phyloP scores from a whole-genome alignment of 2,888 invertebrate genomes.

The Blera fallax region DNA sequence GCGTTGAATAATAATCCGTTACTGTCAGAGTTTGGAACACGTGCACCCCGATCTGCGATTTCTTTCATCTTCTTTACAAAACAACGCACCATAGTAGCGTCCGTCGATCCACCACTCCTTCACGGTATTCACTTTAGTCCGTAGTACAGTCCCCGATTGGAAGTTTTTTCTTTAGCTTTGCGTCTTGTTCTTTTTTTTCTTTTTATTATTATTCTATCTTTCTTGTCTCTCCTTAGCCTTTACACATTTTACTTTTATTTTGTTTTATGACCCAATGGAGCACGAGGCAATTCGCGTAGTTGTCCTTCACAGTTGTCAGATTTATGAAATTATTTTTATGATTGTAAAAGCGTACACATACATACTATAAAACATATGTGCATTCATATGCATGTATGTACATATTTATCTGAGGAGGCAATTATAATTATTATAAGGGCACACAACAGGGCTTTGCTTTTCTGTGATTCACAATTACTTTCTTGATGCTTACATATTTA shows the following conservation, averaged over 20 bases:
- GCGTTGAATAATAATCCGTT: slow-evolving; percentile 52
- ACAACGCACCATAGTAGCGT: neutral
- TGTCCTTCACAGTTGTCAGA: slow-evolving; percentile 44
- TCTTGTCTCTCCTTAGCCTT: neutral
- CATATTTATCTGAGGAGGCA: neutral
- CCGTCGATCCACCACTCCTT: neutral
- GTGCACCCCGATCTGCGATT: slow-evolving; percentile 48
- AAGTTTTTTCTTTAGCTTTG: slow-evolving; percentile 13
- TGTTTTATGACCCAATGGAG: slow-evolving; percentile 21
- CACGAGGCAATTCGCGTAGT: slow-evolving; percentile 29
- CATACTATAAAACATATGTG: too few species aligned
- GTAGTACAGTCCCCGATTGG: slow-evolving; percentile 19
- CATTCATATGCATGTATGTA: too few species aligned
- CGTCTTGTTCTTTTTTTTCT: neutral
- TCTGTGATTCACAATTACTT: neutral
- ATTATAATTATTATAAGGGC: neutral
- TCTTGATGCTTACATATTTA: neutral
- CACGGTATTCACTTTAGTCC: neutral
- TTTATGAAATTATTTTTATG: slow-evolving; percentile 16
- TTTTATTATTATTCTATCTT: neutral
- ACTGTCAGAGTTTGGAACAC: slow-evolving; percentile 40
- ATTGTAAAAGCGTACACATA: neutral
- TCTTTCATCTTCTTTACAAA: slow-evolving; percentile 19
- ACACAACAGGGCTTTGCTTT: neutral
- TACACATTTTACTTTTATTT: slow-evolving; percentile 26